Percentiles rank a stretch among this genome's conserved stretches.
Conservation (phyloP, 92 coral and sea anemone species). For the Phymanthus crucifer region DNA sequence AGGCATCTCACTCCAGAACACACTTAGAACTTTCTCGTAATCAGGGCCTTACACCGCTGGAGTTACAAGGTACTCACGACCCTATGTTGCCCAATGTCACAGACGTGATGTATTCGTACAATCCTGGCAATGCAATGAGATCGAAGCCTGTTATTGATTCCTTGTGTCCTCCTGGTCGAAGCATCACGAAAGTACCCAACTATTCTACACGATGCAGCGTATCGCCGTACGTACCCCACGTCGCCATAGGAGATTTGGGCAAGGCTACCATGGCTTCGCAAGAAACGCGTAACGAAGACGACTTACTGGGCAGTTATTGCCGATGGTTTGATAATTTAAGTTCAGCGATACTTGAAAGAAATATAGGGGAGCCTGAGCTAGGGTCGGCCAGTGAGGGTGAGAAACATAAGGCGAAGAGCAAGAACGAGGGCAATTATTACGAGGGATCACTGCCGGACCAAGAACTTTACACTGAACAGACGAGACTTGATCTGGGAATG, state of each 20-base stretch:
- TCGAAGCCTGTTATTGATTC: neutral
- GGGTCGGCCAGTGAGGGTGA: neutral
- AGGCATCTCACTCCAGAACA: neutral
- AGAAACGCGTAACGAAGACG: neutral
- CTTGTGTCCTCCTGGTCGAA: neutral
- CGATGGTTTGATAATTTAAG: slow-evolving; percentile 7
- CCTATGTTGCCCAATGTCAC: neutral
- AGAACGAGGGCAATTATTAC: neutral
- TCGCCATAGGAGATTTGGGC: too few relatives aligned
- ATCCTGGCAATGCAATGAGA: neutral
- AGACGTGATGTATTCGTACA: neutral
- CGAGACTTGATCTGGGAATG: neutral
- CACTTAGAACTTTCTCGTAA: neutral
- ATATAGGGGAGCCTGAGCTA: neutral
- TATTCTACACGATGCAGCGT: neutral
- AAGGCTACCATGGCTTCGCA: neutral
- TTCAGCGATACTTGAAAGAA: neutral
- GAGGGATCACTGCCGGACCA: neutral
- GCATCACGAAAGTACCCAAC: neutral
- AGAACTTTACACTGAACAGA: neutral
- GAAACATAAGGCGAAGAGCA: neutral
- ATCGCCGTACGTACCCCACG: neutral
- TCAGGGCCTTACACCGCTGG: too few relatives aligned
- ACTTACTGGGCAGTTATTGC: neutral
- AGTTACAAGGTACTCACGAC: neutral